Percentiles rank a stretch among this genome's conserved stretches.
Conservation (phyloP, 2,797 vertebrate genomes). For the Enteromius mattozi region DNA sequence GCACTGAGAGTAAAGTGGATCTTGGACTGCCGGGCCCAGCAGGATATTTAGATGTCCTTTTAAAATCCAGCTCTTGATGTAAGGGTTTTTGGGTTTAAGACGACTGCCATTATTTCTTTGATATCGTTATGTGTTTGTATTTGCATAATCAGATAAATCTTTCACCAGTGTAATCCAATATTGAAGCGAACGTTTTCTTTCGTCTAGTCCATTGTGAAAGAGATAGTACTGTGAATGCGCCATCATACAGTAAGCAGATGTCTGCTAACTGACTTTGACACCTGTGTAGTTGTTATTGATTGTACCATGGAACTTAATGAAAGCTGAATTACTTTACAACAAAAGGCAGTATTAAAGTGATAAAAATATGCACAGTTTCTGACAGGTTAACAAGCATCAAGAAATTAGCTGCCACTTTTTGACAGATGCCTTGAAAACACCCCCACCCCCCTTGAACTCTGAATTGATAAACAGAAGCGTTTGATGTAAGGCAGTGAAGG, state of each 20-base stretch:
- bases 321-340: conserved; percentile 76
- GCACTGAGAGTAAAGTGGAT: not conserved
- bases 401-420: conserved; percentile 63
- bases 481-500: conserved; percentile 41
- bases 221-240: conserved; percentile 71
- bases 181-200: conserved; percentile 56
- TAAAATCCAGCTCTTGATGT: conserved; percentile 1
- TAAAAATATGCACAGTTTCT: conserved; percentile 73
- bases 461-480: conserved; percentile 37
- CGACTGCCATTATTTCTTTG: not conserved
- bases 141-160: conserved; percentile 16
- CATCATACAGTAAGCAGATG: conserved; percentile 71
- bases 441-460: conserved; percentile 32
- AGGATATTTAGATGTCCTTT: not conserved
- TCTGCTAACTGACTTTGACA: conserved; percentile 79
- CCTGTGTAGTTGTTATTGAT: conserved; percentile 77
- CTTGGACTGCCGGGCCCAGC: not conserved
- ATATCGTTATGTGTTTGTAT: not conserved
- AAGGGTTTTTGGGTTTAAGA: not conserved
- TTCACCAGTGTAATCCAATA: not conserved
- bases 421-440: conserved; percentile 57
- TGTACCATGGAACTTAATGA: conserved; percentile 74
- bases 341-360: conserved; percentile 75
- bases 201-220: conserved; percentile 67
- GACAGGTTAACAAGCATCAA: conserved; percentile 77